These are phyloP conservation scores for Oeneis ivallda DNA, from an alignment of 2,888 invertebrate genomes.

Conservation along the genomic window DNA sequence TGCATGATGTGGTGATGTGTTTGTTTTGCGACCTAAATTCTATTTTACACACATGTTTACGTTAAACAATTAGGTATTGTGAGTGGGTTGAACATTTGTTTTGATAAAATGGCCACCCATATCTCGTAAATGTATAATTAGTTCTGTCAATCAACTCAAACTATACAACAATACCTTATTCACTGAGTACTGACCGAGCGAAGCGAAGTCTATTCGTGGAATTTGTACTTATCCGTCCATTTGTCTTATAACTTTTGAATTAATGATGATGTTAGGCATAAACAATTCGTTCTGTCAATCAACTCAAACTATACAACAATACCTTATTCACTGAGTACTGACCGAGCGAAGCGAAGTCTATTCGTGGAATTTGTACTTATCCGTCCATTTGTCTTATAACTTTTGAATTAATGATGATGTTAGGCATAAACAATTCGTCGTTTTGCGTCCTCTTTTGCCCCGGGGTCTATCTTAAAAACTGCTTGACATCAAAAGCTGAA, in stretches of 20 bases:
- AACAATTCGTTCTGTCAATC: slow-evolving; percentile 20
- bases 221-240: too few species aligned
- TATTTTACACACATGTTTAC: slow-evolving; percentile 22
- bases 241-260: too few species aligned
- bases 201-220: too few species aligned
- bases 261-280: too few species aligned
- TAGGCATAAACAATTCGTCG: too few species aligned
- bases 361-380: too few species aligned
- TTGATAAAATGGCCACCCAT: slow-evolving; percentile 25
- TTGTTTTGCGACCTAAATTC: slow-evolving; percentile 26
- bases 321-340: not conserved
- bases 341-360: too few species aligned
- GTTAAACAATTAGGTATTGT: not conserved
- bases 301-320: not conserved
- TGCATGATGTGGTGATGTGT: not conserved
- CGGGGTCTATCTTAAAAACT: too few species aligned
- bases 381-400: too few species aligned
- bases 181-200: not conserved
- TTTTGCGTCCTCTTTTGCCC: too few species aligned
- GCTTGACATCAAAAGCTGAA: too few species aligned
- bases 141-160: not conserved
- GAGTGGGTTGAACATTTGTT: slow-evolving; percentile 20
- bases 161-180: not conserved
- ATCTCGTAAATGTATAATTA: slow-evolving; percentile 26
- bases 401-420: too few species aligned